phyloP scores from a whole-genome alignment of 2,888 invertebrate species.

The Scaeva pyrastri region DNA sequence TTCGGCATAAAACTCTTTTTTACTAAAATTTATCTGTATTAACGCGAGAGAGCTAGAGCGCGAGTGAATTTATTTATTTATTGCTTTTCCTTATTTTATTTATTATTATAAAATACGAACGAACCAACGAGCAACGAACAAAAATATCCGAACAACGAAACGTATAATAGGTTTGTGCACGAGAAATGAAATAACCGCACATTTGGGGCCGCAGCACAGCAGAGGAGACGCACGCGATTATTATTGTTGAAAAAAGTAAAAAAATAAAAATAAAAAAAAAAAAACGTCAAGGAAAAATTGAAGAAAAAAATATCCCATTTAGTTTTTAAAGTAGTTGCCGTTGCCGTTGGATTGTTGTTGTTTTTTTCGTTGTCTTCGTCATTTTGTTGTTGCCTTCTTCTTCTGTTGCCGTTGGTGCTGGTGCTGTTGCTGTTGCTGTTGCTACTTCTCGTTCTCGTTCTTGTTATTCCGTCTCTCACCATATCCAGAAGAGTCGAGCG shows the following conservation, averaged over 20 bases:
- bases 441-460: conserved; percentile 44
- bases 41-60: background rate
- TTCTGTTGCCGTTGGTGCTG: conserved; percentile 32
- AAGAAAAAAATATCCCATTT: conserved; percentile 46
- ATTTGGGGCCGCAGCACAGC: conserved; percentile 56
- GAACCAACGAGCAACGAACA: conserved; percentile 41
- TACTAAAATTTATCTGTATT: background rate
- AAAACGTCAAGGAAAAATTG: too few species aligned
- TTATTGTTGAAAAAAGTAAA: conserved; percentile 62
- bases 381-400: conserved; percentile 52
- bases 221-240: conserved; percentile 74
- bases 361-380: conserved; percentile 36
- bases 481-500: background rate
- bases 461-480: conserved; percentile 4
- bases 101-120: conserved; percentile 32
- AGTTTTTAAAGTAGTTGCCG: conserved; percentile 60
- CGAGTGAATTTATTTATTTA: conserved; percentile 26
- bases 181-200: conserved; percentile 73
- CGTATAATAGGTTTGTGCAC: conserved; percentile 65
- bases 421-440: conserved; percentile 4
- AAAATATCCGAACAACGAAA: conserved; percentile 56
- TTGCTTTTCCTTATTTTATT: conserved; percentile 6
- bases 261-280: background rate
- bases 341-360: conserved; percentile 34
- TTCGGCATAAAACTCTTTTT: background rate